Percentiles rank a stretch among this genome's conserved stretches.
Conservation (phyloP, 2,113 vertebrate genomes). For the Coracopsis vasa region DNA sequence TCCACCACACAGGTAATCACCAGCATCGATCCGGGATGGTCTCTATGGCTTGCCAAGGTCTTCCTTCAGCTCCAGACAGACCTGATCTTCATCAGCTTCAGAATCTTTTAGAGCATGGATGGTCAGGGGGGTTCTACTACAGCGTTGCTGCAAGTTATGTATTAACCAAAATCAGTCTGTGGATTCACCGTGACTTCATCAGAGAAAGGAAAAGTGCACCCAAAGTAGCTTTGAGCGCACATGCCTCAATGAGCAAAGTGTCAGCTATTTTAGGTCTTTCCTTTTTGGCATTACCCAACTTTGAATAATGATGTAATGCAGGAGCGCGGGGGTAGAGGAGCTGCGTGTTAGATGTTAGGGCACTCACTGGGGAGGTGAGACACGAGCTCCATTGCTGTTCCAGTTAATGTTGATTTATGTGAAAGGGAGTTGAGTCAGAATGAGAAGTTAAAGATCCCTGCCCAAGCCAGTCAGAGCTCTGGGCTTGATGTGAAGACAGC, state of each 20-base stretch:
- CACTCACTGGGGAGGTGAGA: not conserved
- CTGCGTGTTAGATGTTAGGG: not conserved
- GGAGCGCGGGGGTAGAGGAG: not conserved
- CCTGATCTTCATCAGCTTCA: not conserved
- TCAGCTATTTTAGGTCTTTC: slow-evolving; percentile 16
- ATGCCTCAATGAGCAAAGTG: not conserved
- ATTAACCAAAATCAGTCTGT: not conserved
- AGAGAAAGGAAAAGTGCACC: not conserved
- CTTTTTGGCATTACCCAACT: not conserved
- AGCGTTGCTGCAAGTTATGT: not conserved
- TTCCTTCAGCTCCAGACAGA: not conserved
- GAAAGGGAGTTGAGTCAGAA: not conserved
- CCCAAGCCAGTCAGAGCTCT: not conserved
- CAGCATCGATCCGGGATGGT: not conserved
- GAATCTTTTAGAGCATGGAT: not conserved
- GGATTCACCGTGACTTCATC: not conserved
- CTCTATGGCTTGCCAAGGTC: not conserved
- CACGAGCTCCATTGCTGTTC: not conserved
- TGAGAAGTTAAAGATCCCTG: not conserved
- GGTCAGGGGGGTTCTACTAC: not conserved
- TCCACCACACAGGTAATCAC: not conserved
- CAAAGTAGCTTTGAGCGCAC: not conserved
- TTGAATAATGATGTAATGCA: not conserved
- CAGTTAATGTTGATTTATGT: not conserved
- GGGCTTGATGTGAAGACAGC: not conserved